A percentile compares a stretch with the other conserved stretches of the same genome.
These are phyloP conservation scores for Pseudolaguvia tuberculata DNA, from an alignment of 2,113 vertebrate species.

Conservation along the genomic window DNA sequence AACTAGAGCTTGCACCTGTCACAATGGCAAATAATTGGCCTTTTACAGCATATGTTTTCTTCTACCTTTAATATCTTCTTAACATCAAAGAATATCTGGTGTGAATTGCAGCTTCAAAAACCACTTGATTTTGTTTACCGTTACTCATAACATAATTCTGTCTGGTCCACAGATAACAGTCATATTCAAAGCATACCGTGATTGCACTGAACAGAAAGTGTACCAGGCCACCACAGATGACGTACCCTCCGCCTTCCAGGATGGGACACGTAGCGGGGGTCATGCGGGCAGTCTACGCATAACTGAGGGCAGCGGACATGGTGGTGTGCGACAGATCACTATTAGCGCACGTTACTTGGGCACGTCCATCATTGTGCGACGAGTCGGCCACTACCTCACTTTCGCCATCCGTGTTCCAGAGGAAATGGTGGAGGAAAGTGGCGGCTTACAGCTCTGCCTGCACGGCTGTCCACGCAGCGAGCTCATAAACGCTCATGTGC, in stretches of 20 bases:
- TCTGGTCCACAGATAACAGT: constrained; percentile 69
- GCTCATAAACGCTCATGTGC: constrained; percentile 76
- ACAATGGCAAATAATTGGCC: background rate
- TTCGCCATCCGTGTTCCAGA: constrained; percentile 78
- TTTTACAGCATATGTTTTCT: too few species aligned
- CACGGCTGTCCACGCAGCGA: constrained; percentile 76
- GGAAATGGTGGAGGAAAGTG: constrained; percentile 67
- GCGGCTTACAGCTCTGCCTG: constrained; percentile 75
- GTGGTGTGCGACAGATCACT: constrained; percentile 65
- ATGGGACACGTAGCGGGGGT: constrained; percentile 68
- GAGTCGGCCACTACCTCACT: constrained; percentile 76
- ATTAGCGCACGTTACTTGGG: constrained; percentile 76
- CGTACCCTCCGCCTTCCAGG: constrained; percentile 72
- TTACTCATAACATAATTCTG: background rate
- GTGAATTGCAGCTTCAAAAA: background rate
- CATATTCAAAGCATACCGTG: constrained; percentile 75
- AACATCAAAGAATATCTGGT: too few species aligned
- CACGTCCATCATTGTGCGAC: constrained; percentile 73
- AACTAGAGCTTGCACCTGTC: background rate
- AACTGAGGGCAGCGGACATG: constrained; percentile 59
- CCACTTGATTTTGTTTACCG: background rate
- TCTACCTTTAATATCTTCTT: background rate
- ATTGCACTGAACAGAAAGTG: constrained; percentile 77
- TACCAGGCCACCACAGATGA: constrained; percentile 78
- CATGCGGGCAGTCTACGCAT: constrained; percentile 70